Conservation (phyloP, 2,113 vertebrate species). For the Protomyctophum bolini region DNA sequence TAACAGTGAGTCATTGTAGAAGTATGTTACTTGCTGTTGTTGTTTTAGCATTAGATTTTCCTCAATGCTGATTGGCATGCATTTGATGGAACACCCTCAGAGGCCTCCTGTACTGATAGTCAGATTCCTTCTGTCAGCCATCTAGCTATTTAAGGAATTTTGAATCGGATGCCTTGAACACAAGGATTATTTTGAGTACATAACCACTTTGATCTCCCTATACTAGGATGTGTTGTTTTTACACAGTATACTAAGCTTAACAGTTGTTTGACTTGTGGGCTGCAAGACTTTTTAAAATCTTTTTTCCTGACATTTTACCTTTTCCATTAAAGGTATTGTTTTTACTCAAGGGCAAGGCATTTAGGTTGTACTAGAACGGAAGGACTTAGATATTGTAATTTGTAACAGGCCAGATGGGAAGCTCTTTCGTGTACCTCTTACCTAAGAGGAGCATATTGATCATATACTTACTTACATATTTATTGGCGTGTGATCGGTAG, state of each 20-base stretch:
- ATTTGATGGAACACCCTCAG: background rate
- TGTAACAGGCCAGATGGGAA: too few relatives aligned
- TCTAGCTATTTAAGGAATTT: constrained; percentile 22
- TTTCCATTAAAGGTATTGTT: too few relatives aligned
- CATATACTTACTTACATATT: too few relatives aligned
- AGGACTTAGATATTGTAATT: too few relatives aligned
- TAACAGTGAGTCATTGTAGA: constrained; percentile 9
- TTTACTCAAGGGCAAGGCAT: too few relatives aligned
- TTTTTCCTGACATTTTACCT: too few relatives aligned
- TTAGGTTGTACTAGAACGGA: too few relatives aligned
- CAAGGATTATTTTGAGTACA: background rate
- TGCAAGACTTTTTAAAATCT: too few relatives aligned
- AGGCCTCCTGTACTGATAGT: background rate
- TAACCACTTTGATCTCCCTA: background rate
- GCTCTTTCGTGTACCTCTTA: too few relatives aligned
- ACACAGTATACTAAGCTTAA: background rate
- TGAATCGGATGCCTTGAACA: background rate
- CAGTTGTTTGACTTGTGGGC: background rate
- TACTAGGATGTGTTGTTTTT: background rate
- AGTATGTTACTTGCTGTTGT: constrained; percentile 1
- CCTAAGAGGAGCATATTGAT: too few relatives aligned
- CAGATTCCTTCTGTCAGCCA: constrained; percentile 2
- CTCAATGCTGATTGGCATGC: too few relatives aligned
- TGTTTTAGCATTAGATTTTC: accelerated
- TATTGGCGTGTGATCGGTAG: too few relatives aligned